Conservation (phyloP, 2,797 vertebrate genomes). For the Chrysolophus pictus region DNA sequence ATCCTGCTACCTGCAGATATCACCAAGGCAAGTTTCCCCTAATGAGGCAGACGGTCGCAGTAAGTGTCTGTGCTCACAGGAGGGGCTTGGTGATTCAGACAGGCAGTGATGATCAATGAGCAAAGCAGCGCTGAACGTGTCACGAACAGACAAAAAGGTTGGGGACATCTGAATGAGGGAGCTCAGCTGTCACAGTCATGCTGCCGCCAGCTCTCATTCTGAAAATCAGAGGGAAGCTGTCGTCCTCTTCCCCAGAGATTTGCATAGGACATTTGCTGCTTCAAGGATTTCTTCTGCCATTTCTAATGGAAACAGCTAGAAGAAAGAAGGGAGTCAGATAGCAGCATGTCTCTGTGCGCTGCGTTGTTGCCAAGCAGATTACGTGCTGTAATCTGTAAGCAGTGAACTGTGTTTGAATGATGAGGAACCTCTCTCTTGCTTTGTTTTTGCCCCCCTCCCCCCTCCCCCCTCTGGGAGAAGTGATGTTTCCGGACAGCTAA, state of each 20-base stretch:
- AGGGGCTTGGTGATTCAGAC: constrained; percentile 16
- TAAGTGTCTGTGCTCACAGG: neutral
- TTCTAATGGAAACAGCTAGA: constrained; percentile 55
- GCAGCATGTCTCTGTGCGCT: neutral
- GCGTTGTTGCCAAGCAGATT: constrained; percentile 86
- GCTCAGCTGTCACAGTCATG: neutral
- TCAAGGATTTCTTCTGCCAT: constrained; percentile 47
- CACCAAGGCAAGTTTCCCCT: neutral
- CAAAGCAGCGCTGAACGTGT: neutral
- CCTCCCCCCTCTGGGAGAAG: constrained; percentile 18
- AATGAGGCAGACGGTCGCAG: neutral
- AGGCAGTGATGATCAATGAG: constrained; percentile 17
- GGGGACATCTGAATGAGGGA: constrained; percentile 12
- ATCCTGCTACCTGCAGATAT: neutral
- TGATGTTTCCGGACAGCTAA: constrained; percentile 75
- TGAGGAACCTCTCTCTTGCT: constrained; percentile 46
- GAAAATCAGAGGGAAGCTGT: constrained; percentile 11
- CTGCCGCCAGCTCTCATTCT: neutral
- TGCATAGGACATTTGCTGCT: constrained; percentile 12
- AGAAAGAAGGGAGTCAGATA: constrained; percentile 44
- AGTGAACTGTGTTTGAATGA: constrained; percentile 74
- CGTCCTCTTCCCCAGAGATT: neutral
- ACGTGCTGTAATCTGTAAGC: constrained; percentile 81
- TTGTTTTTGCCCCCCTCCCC: constrained; percentile 54
- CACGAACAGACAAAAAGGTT: neutral